Evolutionary conservation across 1,140 invertebrate genomes (phyloP).

Genomic region (Orchestia grillus): DNA sequence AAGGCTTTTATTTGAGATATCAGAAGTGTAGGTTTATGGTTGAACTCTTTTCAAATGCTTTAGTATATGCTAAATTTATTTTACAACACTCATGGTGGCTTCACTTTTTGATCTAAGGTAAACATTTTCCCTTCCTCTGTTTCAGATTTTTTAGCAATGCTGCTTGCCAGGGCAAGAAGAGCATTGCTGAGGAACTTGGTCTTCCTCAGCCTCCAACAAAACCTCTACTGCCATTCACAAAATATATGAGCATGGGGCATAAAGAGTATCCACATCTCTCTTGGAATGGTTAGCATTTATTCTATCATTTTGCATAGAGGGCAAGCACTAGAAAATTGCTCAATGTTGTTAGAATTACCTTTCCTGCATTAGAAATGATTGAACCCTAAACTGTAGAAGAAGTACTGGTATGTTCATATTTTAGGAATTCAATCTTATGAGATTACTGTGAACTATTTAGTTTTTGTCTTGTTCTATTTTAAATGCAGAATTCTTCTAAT

Average conservation of each 20-base stretch:
- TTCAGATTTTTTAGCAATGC: neutral
- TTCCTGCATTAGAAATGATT: neutral
- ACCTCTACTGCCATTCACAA: slow-evolving; percentile 11
- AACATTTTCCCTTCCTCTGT: neutral
- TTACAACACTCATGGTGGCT: too few species aligned
- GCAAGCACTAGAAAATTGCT: neutral
- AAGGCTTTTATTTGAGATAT: too few species aligned
- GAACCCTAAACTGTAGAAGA: neutral
- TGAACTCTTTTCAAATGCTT: too few species aligned
- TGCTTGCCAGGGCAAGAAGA: neutral
- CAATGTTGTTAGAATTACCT: neutral
- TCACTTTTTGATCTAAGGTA: neutral
- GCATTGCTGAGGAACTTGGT: slow-evolving; percentile 47
- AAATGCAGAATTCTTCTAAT: too few species aligned
- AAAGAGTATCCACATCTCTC: slow-evolving; percentile 23
- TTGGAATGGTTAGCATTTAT: slow-evolving; percentile 3
- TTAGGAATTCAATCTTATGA: neutral
- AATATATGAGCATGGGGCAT: slow-evolving; percentile 28
- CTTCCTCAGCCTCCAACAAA: neutral
- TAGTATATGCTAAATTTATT: too few species aligned
- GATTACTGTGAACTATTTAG: too few species aligned
- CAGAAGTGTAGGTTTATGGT: too few species aligned
- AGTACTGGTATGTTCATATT: neutral
- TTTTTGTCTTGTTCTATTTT: too few species aligned
- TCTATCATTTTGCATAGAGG: neutral